A percentile compares a stretch with the other conserved stretches of the same genome.
Conservation (phyloP, 2,888 invertebrate genomes). For the Caenorhabditis sp. region DNA sequence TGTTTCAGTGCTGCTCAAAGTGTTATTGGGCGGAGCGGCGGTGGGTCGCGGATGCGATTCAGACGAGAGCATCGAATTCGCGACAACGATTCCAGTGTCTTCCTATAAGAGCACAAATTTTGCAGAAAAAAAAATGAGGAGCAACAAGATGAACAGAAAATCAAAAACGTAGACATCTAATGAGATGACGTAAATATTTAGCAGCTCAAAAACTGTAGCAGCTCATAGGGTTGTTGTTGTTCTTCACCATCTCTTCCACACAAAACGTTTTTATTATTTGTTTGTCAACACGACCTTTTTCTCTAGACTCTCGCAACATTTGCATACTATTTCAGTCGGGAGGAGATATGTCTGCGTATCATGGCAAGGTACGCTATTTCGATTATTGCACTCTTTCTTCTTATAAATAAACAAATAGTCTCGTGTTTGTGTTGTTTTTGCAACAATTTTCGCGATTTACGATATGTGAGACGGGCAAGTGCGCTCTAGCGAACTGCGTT, state of each 20-base stretch:
- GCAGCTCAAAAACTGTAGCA: background rate
- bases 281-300: constrained; percentile 1
- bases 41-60: constrained; percentile 35
- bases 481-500: too few species aligned
- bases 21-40: constrained; percentile 8
- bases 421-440: constrained; percentile 16
- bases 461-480: too few species aligned
- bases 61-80: constrained; percentile 32
- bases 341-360: constrained; percentile 13
- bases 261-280: constrained; percentile 2
- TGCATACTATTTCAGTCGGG: background rate
- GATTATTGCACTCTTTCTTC: constrained; percentile 6
- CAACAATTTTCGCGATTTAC: constrained; percentile 6
- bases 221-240: background rate
- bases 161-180: background rate
- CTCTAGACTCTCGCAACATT: background rate
- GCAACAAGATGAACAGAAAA: background rate
- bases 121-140: background rate
- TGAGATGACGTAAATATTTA: background rate
- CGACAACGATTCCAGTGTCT: background rate
- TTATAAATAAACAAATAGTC: constrained; percentile 5
- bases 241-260: background rate
- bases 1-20: background rate
- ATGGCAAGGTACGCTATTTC: constrained; percentile 9
- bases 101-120: constrained; percentile 4